Conservation (phyloP, 2,797 vertebrate species). For the Oreortyx pictus region DNA sequence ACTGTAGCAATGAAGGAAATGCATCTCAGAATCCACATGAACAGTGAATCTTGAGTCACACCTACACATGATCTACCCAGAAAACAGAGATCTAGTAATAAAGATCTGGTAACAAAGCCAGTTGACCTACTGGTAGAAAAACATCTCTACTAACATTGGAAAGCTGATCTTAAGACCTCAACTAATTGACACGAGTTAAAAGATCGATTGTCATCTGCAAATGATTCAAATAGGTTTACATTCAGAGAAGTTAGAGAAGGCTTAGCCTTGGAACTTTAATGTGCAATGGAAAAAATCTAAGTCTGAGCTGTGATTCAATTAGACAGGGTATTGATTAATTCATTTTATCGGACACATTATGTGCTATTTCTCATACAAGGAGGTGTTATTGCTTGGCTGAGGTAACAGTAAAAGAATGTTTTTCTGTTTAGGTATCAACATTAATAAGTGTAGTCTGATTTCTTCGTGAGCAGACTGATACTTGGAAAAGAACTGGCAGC, state of each 20-base stretch:
- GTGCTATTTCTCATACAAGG: background rate
- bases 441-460: background rate
- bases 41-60: background rate
- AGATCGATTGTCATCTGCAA: background rate
- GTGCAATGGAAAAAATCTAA: background rate
- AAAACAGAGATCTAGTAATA: background rate
- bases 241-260: background rate
- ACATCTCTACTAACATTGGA: rapidly evolving
- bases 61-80: background rate
- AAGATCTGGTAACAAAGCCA: background rate
- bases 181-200: background rate
- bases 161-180: background rate
- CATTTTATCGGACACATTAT: background rate
- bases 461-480: background rate
- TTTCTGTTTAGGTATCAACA: background rate
- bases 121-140: background rate
- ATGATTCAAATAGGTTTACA: background rate
- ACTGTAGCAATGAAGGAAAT: background rate
- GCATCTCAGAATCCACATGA: background rate
- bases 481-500: background rate
- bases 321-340: background rate
- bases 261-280: background rate
- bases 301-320: background rate
- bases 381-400: background rate
- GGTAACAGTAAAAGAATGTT: background rate